phyloP scores from a whole-genome alignment of 2,888 invertebrate genomes.

The Trypoxylon attenuatum region DNA sequence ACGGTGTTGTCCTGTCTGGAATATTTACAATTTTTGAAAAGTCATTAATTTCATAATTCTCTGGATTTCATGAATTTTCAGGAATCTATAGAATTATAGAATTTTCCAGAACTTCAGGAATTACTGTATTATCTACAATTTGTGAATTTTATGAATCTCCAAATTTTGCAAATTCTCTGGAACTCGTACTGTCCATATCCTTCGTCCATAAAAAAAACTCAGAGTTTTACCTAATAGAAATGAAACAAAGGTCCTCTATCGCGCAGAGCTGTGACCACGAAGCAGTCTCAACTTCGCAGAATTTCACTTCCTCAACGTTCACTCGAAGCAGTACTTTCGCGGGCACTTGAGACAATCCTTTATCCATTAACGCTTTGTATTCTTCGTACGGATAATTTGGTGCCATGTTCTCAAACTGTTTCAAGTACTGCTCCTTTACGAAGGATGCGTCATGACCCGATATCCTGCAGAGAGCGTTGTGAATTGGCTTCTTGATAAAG shows the following conservation, averaged over 20 bases:
- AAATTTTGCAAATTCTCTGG: background rate
- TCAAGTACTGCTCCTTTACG: slow-evolving; percentile 87
- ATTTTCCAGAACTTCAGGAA: too few relatives aligned
- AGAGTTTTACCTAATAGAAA: slow-evolving; percentile 79
- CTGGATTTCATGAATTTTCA: background rate
- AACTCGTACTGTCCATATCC: background rate
- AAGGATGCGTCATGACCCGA: slow-evolving; percentile 81
- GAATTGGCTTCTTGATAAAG: slow-evolving; percentile 86
- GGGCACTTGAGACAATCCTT: slow-evolving; percentile 80
- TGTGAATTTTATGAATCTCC: too few relatives aligned
- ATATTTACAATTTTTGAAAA: background rate
- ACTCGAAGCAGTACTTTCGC: slow-evolving; percentile 81
- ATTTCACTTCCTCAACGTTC: slow-evolving; percentile 69
- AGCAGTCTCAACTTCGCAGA: slow-evolving; percentile 53
- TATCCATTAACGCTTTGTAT: slow-evolving; percentile 81
- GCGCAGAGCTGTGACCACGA: slow-evolving; percentile 78
- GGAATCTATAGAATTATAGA: too few relatives aligned
- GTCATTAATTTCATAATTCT: slow-evolving; percentile 6
- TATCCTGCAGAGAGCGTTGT: slow-evolving; percentile 79
- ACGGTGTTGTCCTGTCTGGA: slow-evolving; percentile 80
- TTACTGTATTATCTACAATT: too few relatives aligned
- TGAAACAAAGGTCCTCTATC: slow-evolving; percentile 89
- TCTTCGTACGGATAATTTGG: slow-evolving; percentile 89
- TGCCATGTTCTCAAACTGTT: slow-evolving; percentile 86
- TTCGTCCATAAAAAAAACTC: too few relatives aligned